Base-by-base conservation (phyloP, 2,797 vertebrate species). In the Miichthys miiuy region DNA sequence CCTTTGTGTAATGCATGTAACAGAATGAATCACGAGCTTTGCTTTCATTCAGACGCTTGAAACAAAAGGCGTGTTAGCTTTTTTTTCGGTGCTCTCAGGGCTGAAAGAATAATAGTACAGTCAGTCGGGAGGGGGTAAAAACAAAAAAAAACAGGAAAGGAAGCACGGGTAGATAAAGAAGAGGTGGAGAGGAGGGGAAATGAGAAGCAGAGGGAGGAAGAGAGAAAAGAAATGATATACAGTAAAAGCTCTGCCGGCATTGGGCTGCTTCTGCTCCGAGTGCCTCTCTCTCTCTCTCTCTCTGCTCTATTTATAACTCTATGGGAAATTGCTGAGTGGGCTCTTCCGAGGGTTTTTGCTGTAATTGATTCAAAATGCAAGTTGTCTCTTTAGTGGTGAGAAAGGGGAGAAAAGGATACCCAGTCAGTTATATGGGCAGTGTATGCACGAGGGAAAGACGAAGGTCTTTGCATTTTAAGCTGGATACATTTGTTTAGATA, bases 361-460 rank as follows among this genome's bases (percentile, higher is more conserved):
- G 87, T 93, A 93, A 93, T 93, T 93, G 91, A 94, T 93, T 94
- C 91, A 93, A 91, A 93, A 93, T 92, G 90, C 83, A 91, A 91
- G 88, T 92, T 90, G 84, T 93, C 90, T 93, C 81, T 89, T 93
- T 87, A 85, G 84, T 88, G 83, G 81, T 88, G 86, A 90, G 81
- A 85, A 84, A 87, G 85, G 78, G 86, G 76, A 89, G 82, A 47
- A 82, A 85, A 88, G 82, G 85, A 90, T 89, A 79, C 68, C 81
- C 79, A 72, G 74, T 79, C 76, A 75, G 86, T 87, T 76, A 55
- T 56, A 65, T 56, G 57, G 73, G 68, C 65, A 42, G 66, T 60
- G 21, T 68, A 63, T 74, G 55, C 51, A 79, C 27, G 68, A 72
- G 70, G 63, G 65, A 41, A 76, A 66, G 61, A 75, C 11, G 12